These are phyloP conservation scores for Ctena decussata DNA, from an alignment of 2,888 invertebrate genomes.

Conservation along the genomic window DNA sequence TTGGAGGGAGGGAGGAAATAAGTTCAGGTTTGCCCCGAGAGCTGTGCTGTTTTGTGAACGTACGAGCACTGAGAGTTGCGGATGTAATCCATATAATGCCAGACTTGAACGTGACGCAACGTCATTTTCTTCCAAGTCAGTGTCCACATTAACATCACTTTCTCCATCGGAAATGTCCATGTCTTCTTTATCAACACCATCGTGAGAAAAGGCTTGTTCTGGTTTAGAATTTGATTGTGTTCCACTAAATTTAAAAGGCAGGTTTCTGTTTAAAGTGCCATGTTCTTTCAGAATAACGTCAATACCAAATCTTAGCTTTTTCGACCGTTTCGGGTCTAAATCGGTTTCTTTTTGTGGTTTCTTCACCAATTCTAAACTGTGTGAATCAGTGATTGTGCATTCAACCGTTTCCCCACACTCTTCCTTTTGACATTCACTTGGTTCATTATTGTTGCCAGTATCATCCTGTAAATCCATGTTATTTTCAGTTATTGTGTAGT, in stretches of 20 bases:
- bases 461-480: too few species aligned
- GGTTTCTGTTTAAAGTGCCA: neutral
- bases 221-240: neutral
- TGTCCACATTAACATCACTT: neutral
- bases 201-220: neutral
- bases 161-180: neutral
- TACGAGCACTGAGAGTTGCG: conserved; percentile 15
- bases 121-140: neutral
- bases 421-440: too few species aligned
- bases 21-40: neutral
- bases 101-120: conserved; percentile 11
- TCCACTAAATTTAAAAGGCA: neutral
- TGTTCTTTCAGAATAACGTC: conserved; percentile 45
- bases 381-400: too few species aligned
- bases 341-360: neutral
- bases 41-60: neutral
- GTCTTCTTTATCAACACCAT: neutral
- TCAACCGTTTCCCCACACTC: too few species aligned
- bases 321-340: neutral
- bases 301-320: conserved; percentile 44
- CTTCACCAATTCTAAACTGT: neutral
- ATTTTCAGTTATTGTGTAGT: too few species aligned
- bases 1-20: neutral
- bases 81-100: conserved; percentile 21
- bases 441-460: too few species aligned